These are phyloP conservation scores for Anhinga rufa DNA, from an alignment of 2,113 vertebrate genomes.

Conservation along the genomic window DNA sequence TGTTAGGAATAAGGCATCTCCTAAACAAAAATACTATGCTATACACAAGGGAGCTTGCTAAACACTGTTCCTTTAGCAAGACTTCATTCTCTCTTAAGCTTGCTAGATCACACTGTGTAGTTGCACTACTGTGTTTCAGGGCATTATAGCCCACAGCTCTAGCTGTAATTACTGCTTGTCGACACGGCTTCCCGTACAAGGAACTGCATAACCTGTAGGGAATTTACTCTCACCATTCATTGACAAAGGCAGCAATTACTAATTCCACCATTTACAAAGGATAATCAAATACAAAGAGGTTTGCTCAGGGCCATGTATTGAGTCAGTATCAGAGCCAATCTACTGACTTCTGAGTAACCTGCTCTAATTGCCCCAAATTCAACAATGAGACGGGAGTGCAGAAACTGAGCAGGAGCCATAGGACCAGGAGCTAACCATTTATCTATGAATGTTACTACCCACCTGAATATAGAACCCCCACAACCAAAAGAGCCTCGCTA, in stretches of 20 bases:
- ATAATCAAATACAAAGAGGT: conserved; percentile 35
- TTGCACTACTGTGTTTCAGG: not conserved
- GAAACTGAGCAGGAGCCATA: not conserved
- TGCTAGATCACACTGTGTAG: not conserved
- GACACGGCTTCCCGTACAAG: not conserved
- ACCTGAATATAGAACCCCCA: not conserved
- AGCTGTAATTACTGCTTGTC: conserved; percentile 24
- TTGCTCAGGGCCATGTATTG: not conserved
- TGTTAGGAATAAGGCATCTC: not conserved
- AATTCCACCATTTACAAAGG: conserved; percentile 24
- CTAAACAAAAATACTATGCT: not conserved
- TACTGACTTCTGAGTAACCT: not conserved
- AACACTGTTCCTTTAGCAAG: not conserved
- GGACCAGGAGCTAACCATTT: not conserved
- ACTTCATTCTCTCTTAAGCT: not conserved
- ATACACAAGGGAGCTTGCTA: not conserved
- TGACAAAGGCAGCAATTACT: conserved; percentile 34
- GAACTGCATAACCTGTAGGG: not conserved
- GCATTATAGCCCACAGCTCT: not conserved
- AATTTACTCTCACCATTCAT: conserved; percentile 21
- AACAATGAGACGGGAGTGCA: not conserved
- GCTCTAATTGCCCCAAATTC: not conserved
- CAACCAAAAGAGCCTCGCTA: not conserved
- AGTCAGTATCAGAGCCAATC: not conserved
- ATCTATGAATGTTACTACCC: not conserved